phyloP scores from a whole-genome alignment of 1,140 invertebrate genomes.

The Neodiprion fabricii region DNA sequence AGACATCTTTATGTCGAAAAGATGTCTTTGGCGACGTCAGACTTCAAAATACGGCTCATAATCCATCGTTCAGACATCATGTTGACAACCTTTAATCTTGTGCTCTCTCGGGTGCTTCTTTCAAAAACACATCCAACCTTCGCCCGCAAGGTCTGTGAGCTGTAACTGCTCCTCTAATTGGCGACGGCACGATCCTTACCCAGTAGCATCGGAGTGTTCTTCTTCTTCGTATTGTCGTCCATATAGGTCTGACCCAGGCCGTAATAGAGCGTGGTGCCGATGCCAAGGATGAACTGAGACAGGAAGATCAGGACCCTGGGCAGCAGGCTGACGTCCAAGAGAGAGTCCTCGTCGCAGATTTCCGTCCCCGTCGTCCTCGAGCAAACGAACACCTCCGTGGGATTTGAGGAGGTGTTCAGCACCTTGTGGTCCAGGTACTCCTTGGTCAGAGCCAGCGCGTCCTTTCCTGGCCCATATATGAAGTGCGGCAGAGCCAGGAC shows the following conservation, averaged over 20 bases:
- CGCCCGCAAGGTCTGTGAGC: no score
- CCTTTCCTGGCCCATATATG: slow-evolving; percentile 70
- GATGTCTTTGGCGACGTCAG: no score
- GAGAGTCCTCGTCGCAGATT: slow-evolving; percentile 56
- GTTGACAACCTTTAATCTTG: no score
- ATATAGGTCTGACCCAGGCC: slow-evolving; percentile 73
- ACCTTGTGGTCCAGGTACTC: slow-evolving; percentile 56
- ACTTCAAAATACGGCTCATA: no score
- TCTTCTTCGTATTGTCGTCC: slow-evolving; percentile 75
- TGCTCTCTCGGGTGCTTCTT: no score
- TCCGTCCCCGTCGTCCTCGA: slow-evolving; percentile 40
- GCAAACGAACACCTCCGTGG: slow-evolving; percentile 38
- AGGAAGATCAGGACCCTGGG: slow-evolving; percentile 71
- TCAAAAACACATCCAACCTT: no score
- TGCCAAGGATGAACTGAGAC: slow-evolving; percentile 74
- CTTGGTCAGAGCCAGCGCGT: slow-evolving; percentile 58
- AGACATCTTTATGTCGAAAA: no score
- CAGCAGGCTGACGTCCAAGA: slow-evolving; percentile 57
- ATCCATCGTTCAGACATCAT: no score
- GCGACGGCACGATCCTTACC: slow-evolving; percentile 45
- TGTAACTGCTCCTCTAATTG: no score
- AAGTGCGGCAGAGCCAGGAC: slow-evolving; percentile 72
- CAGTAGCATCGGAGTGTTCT: slow-evolving; percentile 69
- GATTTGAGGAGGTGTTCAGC: slow-evolving; percentile 38
- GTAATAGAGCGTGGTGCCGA: slow-evolving; percentile 73